Evolutionary conservation across 2,797 vertebrate genomes (phyloP).

Genomic region (Paguma larvata): DNA sequence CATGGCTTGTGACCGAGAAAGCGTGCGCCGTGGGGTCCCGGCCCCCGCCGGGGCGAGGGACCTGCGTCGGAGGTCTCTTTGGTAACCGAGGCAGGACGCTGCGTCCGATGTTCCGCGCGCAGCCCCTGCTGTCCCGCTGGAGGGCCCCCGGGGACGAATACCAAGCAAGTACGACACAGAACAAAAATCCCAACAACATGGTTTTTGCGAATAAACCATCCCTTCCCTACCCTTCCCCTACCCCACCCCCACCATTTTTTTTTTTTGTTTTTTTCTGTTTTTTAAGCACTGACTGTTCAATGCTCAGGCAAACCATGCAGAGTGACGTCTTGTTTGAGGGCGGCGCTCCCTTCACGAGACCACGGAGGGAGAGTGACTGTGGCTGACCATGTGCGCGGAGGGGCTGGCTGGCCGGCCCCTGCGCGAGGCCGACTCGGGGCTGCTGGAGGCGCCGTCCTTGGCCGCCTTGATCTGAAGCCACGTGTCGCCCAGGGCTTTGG

Average conservation of each 20-base stretch:
- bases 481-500: conserved; percentile 98
- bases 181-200: conserved; percentile 74
- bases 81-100: conserved; percentile 94
- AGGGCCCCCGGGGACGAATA: conserved; percentile 89
- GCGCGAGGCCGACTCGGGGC: conserved; percentile 92
- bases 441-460: conserved; percentile 91
- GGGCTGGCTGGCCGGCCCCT: conserved; percentile 96
- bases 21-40: conserved; percentile 69
- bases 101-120: conserved; percentile 84
- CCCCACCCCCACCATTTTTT: conserved; percentile 84
- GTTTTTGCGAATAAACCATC: conserved; percentile 71
- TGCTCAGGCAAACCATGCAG: conserved; percentile 92
- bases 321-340: conserved; percentile 65
- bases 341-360: conserved; percentile 92
- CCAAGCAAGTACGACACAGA: conserved; percentile 89
- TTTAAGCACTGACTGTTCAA: conserved; percentile 91
- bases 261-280: background rate
- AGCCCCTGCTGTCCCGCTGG: conserved; percentile 87
- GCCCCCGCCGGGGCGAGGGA: conserved; percentile 85
- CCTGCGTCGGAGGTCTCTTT: conserved; percentile 96
- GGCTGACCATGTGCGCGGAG: conserved; percentile 95
- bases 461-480: conserved; percentile 99
- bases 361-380: conserved; percentile 98
- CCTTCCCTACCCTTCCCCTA: conserved; percentile 31
- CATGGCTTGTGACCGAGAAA: conserved; percentile 87